Conservation (phyloP, 2,888 invertebrate species). For the Diadromus collaris region DNA sequence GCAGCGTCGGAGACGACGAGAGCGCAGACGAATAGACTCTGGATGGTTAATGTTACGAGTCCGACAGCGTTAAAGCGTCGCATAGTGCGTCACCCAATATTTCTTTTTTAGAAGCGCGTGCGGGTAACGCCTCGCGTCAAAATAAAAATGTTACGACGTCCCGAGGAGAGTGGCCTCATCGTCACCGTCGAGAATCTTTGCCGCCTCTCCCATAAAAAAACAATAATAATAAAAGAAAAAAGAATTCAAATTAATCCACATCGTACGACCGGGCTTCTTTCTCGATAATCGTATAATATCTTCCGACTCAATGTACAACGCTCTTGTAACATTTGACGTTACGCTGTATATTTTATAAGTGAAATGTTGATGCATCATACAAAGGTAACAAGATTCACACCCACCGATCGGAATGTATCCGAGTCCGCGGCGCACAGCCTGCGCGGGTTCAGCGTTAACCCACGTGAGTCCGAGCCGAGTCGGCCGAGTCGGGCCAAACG, state of each 20-base stretch:
- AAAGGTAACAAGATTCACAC: conserved; percentile 68
- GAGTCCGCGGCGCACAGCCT: conserved; percentile 58
- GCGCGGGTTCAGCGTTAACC: conserved; percentile 55
- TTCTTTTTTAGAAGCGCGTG: conserved; percentile 31
- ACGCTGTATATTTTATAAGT: conserved; percentile 45
- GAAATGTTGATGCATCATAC: conserved; percentile 51
- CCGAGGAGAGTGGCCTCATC: not conserved
- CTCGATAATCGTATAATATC: conserved; percentile 8
- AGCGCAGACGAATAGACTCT: not conserved
- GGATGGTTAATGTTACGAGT: conserved; percentile 11
- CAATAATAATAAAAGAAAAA: not conserved
- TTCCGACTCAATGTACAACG: not conserved
- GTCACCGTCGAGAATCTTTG: conserved; percentile 14
- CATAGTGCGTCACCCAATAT: not conserved
- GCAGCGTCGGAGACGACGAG: conserved; percentile 49
- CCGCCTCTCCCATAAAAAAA: not conserved
- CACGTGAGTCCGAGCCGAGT: conserved; percentile 57
- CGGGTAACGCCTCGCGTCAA: conserved; percentile 47
- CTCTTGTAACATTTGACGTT: conserved; percentile 30
- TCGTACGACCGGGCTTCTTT: not conserved
- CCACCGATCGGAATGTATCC: conserved; percentile 68
- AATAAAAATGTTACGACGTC: conserved; percentile 29
- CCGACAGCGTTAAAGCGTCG: conserved; percentile 3
- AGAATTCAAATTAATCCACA: conserved; percentile 48
- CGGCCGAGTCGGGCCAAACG: conserved; percentile 22